Conservation (phyloP, 2,113 vertebrate species). For the Prionailurus bengalensis region DNA sequence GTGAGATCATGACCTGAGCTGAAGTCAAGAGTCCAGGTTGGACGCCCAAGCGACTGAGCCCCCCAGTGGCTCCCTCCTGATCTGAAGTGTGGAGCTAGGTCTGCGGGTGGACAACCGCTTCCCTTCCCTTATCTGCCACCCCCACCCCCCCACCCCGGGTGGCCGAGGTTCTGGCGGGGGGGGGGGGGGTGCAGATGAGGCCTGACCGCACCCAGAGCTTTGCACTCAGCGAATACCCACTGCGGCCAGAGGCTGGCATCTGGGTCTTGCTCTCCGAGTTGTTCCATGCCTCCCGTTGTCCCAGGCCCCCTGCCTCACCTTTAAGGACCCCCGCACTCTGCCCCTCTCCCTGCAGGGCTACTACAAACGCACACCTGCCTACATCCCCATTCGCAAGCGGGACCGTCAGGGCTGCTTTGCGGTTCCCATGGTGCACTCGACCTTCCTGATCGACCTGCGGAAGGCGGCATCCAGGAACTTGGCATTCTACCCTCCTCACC, state of each 20-base stretch:
- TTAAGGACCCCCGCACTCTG: accelerated
- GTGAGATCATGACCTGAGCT: no score
- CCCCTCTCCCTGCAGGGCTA: slow-evolving; percentile 90
- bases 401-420: slow-evolving; percentile 93
- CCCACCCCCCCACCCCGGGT: accelerated
- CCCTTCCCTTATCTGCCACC: no score
- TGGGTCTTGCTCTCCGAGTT: not conserved
- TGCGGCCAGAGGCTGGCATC: not conserved
- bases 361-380: slow-evolving; percentile 94
- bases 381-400: slow-evolving; percentile 94
- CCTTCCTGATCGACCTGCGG: slow-evolving; percentile 94
- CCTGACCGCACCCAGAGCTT: no score
- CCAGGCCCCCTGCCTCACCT: not conserved
- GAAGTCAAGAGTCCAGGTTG: no score
- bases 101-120: accelerated
- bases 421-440: slow-evolving; percentile 98
- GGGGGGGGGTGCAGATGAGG: not conserved
- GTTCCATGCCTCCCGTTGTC: not conserved
- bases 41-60: no score
- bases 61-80: not conserved
- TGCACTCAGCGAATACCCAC: not conserved
- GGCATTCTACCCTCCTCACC: slow-evolving; percentile 93
- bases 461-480: slow-evolving; percentile 91
- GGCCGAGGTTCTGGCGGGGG: no score
- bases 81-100: not conserved